phyloP scores from a whole-genome alignment of 92 coral and sea anemone species.

The Anthopleura xanthogrammica region DNA sequence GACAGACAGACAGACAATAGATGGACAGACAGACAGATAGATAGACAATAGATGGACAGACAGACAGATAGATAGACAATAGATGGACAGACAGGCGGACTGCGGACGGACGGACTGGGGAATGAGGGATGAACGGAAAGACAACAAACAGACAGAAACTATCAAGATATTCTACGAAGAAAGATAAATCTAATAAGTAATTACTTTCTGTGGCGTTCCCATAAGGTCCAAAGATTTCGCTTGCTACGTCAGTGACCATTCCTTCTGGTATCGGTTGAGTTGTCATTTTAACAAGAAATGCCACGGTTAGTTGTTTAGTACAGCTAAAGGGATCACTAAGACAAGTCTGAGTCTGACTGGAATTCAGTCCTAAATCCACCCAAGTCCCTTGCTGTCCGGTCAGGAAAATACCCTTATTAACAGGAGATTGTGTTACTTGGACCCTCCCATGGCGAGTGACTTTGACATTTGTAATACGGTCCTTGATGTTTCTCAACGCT shows the following conservation, averaged over 20 bases:
- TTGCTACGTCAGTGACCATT: not conserved
- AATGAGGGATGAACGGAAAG: too few species aligned
- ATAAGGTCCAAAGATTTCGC: slow-evolving; percentile 50
- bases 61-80: too few species aligned
- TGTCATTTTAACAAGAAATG: slow-evolving; percentile 12
- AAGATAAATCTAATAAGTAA: too few species aligned
- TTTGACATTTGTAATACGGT: slow-evolving; percentile 13
- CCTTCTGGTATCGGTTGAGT: slow-evolving; percentile 29
- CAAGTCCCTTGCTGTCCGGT: slow-evolving; percentile 23
- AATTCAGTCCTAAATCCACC: slow-evolving; percentile 32
- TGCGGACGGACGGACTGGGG: too few species aligned
- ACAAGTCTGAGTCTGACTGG: slow-evolving; percentile 17
- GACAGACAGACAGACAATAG: too few species aligned
- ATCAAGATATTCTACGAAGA: too few species aligned
- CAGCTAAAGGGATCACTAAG: slow-evolving; percentile 56
- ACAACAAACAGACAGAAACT: too few species aligned
- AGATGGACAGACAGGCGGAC: too few species aligned
- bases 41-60: too few species aligned
- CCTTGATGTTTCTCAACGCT: slow-evolving; percentile 19
- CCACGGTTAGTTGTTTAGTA: slow-evolving; percentile 41
- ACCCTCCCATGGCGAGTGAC: slow-evolving; percentile 13
- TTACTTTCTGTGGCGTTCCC: not conserved
- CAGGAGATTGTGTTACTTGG: slow-evolving; percentile 10
- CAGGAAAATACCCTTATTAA: slow-evolving; percentile 23
- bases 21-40: too few species aligned